Percentiles rank a stretch among this genome's conserved stretches.
Evolutionary conservation across 35 echinoderm and acorn worm genomes (phyloP).

Genomic region (Ptychodera flava): DNA sequence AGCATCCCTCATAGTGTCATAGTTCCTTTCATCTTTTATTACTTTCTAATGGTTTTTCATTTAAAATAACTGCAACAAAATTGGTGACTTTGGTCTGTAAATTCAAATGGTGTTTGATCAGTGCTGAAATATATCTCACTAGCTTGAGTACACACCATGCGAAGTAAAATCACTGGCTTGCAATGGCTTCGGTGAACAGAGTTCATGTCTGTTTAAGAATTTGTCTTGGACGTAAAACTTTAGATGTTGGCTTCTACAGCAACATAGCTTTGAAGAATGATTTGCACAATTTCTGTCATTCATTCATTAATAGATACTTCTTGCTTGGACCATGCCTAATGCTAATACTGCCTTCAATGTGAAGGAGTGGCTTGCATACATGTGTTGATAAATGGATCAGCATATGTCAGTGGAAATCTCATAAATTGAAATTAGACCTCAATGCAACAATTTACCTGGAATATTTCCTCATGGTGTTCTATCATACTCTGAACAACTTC

Average conservation of each 20-base stretch:
- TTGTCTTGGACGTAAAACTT: neutral
- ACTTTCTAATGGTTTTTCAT: neutral
- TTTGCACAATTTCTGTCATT: neutral
- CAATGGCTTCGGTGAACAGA: neutral
- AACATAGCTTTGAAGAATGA: neutral
- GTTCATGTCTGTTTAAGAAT: neutral
- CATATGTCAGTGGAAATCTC: no score
- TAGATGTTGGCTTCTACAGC: neutral
- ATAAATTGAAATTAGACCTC: no score
- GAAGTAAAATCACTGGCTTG: neutral
- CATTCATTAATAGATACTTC: neutral
- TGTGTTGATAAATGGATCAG: no score
- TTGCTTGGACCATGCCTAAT: no score
- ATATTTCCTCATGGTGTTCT: conserved; percentile 50
- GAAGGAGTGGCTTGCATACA: neutral
- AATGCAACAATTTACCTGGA: conserved; percentile 55
- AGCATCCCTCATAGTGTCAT: neutral
- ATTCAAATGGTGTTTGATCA: conserved; percentile 2
- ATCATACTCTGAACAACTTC: conserved; percentile 46
- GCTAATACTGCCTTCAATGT: neutral
- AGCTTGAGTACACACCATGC: no score
- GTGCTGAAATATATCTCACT: no score
- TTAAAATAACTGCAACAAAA: neutral
- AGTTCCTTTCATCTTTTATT: neutral
- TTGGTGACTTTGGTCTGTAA: neutral